These are phyloP conservation scores for Hemicrepidius hirtus DNA, from an alignment of 2,888 invertebrate genomes.

Conservation along the genomic window DNA sequence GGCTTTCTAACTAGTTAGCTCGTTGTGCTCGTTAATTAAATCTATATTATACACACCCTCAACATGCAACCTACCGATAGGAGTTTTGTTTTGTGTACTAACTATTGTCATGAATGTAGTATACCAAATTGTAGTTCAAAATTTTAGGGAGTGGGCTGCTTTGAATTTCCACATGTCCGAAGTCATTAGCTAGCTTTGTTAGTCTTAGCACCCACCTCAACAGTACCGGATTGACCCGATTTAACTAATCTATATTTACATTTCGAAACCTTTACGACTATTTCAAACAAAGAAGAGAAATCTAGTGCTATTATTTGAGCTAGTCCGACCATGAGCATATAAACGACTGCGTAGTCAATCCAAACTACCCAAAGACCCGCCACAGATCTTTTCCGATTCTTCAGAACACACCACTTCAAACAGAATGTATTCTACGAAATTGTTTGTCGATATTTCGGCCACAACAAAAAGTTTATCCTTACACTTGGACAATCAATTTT, in stretches of 20 bases:
- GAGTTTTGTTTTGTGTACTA: conserved; percentile 1
- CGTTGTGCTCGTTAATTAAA: conserved; percentile 5
- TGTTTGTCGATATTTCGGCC: conserved; percentile 33
- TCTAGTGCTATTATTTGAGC: not conserved
- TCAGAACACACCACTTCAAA: conserved; percentile 7
- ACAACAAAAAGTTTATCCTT: conserved; percentile 30
- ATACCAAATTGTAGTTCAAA: not conserved
- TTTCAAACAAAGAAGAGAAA: not conserved
- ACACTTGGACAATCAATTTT: conserved; percentile 2
- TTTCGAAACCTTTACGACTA: not conserved
- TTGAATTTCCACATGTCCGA: not conserved
- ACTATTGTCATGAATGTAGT: conserved; percentile 6
- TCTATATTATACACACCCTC: not conserved
- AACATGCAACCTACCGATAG: not conserved
- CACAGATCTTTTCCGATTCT: conserved; percentile 24
- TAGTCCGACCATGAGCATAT: not conserved
- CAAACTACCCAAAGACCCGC: not conserved
- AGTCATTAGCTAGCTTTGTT: not conserved
- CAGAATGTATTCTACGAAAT: conserved; percentile 24
- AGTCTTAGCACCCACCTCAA: not conserved
- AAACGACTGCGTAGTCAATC: not conserved
- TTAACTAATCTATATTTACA: not conserved
- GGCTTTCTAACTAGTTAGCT: not conserved
- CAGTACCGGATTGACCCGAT: not conserved
- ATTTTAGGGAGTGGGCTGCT: not conserved